Evolutionary conservation across 2,888 invertebrate genomes (phyloP), one percentile per base, ranked within the genome.

Genomic region (Tridacna crocea): DNA sequence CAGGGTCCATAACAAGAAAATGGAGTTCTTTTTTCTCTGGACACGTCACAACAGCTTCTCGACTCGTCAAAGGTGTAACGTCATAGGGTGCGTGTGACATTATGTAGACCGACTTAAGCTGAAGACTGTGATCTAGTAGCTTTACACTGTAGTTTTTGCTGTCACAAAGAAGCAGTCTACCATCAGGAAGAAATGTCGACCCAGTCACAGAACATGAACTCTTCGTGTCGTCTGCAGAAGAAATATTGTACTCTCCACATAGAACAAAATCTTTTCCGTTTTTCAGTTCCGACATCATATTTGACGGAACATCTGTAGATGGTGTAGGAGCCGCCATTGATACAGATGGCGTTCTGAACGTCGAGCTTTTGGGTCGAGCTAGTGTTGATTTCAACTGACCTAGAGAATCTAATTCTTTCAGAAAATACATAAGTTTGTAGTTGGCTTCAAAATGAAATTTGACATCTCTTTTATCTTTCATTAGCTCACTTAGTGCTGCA

Each of bases 11-110:
- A 4, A 83, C 66, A 0, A 80, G 63, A 36, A 77, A 83, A 75
- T 77, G 75, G 19, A 83, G 66, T 26, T 80, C 75, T 63, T 80
- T 83, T n/a, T 58, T 70, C 10, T 83, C 80, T n/a, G 83, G 83
- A 15, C 79, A 27, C 12, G 80, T 80, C 3, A 78, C 66, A 4
- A 80, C 80, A 12, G 66, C 80, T 26, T 83, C 83, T 47, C 78
- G 55, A 51, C 75, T 80, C 11, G 72, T 80, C 13, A 83, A 26
- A n/a, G 77, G 46, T 11, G 83, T 60, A n/a, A 83, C 75, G 72
- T 83, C 83, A 75, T 48, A 83, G 17, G 83, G 83, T 19, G 70
- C 19, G 17, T 66, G 51, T 2, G 72, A 27, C 17, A 80, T 47
- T 65, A 61, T 75, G 10, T 74, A 68, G 17, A 72, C 75, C 12